These are phyloP conservation scores for Perognathus longimembris DNA, from an alignment of 2,113 vertebrate species.

Conservation along the genomic window DNA sequence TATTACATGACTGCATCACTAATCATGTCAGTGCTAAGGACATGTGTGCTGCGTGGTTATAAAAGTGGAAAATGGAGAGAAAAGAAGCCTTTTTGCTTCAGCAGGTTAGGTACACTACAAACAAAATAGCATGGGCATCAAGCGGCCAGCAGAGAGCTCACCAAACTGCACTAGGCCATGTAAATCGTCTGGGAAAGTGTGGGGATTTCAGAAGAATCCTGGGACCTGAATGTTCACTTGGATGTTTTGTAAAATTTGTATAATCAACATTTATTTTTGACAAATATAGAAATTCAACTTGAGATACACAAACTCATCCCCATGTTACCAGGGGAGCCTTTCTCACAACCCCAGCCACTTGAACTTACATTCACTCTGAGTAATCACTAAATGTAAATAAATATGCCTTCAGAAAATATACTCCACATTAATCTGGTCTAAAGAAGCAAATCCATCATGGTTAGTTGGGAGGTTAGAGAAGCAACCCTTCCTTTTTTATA, in stretches of 20 bases:
- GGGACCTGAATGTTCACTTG: neutral
- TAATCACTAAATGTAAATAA: conserved; percentile 31
- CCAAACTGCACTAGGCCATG: neutral
- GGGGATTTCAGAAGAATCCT: neutral
- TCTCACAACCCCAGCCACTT: neutral
- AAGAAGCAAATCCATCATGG: conserved; percentile 13
- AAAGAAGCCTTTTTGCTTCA: neutral
- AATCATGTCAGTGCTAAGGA: neutral
- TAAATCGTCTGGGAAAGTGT: neutral
- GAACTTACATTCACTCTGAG: neutral
- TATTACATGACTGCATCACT: neutral
- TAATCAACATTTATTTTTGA: neutral
- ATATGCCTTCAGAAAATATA: neutral
- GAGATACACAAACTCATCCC: neutral
- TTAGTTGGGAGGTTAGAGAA: rapidly evolving
- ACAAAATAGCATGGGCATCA: neutral
- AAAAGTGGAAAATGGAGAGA: neutral
- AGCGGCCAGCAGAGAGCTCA: neutral
- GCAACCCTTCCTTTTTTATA: neutral
- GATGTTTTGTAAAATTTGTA: neutral
- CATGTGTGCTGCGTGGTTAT: neutral
- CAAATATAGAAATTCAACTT: conserved; percentile 6
- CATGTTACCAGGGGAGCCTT: neutral
- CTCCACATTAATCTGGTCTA: neutral
- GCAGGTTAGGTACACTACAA: neutral